phyloP scores from a whole-genome alignment of 53 echinoderm and acorn worm species.

The Stichopus horrens region DNA sequence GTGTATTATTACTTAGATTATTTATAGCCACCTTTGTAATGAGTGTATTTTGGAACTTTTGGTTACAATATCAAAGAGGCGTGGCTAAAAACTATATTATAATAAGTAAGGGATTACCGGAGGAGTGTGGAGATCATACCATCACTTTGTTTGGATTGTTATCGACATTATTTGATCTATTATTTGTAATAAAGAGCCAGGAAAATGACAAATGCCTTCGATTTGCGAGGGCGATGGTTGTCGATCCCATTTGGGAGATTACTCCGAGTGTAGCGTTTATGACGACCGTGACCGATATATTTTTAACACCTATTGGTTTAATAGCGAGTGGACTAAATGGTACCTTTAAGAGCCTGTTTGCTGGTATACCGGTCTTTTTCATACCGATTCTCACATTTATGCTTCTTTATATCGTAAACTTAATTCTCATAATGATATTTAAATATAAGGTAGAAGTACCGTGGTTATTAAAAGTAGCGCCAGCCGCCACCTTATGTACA shows the following conservation, averaged over 20 bases:
- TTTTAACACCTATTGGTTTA: neutral
- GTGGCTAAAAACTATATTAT: neutral
- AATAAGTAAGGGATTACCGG: neutral
- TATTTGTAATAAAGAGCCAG: neutral
- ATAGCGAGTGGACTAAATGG: neutral
- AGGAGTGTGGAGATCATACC: neutral
- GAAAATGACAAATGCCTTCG: neutral
- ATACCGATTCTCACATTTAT: neutral
- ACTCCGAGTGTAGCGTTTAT: neutral
- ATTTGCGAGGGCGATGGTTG: neutral
- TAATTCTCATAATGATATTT: neutral
- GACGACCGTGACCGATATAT: neutral
- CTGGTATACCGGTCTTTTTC: neutral
- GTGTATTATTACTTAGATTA: neutral
- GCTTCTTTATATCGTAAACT: neutral
- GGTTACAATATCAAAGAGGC: neutral
- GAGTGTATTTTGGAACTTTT: constrained; percentile 1
- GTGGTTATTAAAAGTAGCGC: neutral
- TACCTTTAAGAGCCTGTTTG: neutral
- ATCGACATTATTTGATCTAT: neutral
- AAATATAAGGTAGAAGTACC: neutral
- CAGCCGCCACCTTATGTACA: neutral
- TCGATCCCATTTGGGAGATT: neutral
- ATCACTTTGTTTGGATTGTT: neutral
- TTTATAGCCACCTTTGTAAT: neutral